Evolutionary conservation across 1,140 invertebrate genomes (phyloP).

Genomic region (Drosophila paulistorum): DNA sequence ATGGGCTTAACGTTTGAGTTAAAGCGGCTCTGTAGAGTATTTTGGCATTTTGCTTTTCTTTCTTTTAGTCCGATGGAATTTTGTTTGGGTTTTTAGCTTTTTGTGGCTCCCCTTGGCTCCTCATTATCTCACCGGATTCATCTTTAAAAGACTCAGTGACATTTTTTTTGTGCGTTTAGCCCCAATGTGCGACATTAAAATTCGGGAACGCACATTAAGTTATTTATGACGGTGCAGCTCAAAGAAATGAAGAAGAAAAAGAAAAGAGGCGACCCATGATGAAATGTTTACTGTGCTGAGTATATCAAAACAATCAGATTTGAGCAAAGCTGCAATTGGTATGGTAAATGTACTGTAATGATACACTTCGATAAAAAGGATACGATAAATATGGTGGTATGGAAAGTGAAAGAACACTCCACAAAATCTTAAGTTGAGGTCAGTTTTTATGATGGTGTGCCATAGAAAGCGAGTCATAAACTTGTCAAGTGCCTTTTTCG

Average conservation of each 20-base stretch:
- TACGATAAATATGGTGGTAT: background rate
- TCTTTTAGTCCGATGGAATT: no score
- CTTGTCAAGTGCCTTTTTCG: conserved; percentile 2
- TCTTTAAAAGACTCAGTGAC: conserved; percentile 48
- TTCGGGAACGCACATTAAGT: conserved; percentile 58
- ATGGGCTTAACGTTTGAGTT: conserved; percentile 53
- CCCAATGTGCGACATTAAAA: conserved; percentile 45
- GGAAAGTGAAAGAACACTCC: background rate
- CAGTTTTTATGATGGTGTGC: background rate
- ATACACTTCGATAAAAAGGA: background rate
- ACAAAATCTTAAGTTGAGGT: background rate
- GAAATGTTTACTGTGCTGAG: background rate
- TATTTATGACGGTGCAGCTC: conserved; percentile 44
- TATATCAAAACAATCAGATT: conserved; percentile 12
- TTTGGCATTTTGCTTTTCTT: no score
- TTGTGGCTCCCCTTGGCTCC: background rate
- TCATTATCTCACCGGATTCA: conserved; percentile 9
- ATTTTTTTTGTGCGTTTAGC: conserved; percentile 35
- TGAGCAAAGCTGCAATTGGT: conserved; percentile 1
- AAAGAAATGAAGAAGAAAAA: background rate
- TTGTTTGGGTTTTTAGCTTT: background rate
- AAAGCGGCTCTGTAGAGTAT: conserved; percentile 26
- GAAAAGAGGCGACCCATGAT: background rate
- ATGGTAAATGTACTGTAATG: conserved; percentile 8
- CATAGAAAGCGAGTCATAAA: conserved; percentile 1